Base-by-base conservation (phyloP, 2,797 vertebrate genomes). In the Clarias platycephalus region DNA sequence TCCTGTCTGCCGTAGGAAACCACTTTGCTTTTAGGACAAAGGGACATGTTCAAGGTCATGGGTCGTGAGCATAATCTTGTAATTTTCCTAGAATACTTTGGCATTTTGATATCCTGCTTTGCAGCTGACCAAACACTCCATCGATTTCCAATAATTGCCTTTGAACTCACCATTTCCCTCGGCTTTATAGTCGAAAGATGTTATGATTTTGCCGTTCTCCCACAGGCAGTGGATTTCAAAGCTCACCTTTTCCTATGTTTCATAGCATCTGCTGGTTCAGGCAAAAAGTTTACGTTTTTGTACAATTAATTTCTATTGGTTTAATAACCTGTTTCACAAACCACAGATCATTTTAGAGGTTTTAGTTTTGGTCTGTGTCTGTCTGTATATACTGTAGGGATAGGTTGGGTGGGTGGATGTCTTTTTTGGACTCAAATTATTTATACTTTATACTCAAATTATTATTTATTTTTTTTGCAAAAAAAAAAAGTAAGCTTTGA, bases 61-160 rank as follows among this genome's bases (percentile, higher is more conserved):
- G 75, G 68, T 40, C 71, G 6, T 0, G n/a, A 55, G 74, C 49
- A 66, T 83, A 31, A 68, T 60, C 83, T 79, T 77, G 87, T 85
- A 80, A 87, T 91, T 91, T 90, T 87, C 88, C 86, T 70, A 85
- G 84, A 68, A 68, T 86, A 86, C 85, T 89, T 88, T 85, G 81
- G 80, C 72, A 82, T 88, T 88, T 82, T 85, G 58, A 91, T 90
- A 85, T 91, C 86, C 76, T 87, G 82, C 88, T 91, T 89, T 89
- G 86, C 85, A 83, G 83, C 84, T 81, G 84, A 88, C 89, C 84
- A 84, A 81, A 81, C 78, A 37, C 76, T 80, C 40, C 79, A 91
- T 93, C 78, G 89, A 93, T 92, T 88, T 81, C 85, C 85, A 31
- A 62, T 87, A 87, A 71, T 90, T 84, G 74, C 83, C 83, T 90